A percentile compares a stretch with the other conserved stretches of the same genome.
Evolutionary conservation across 2,113 vertebrate species (phyloP).

Genomic region (Strix aluco): DNA sequence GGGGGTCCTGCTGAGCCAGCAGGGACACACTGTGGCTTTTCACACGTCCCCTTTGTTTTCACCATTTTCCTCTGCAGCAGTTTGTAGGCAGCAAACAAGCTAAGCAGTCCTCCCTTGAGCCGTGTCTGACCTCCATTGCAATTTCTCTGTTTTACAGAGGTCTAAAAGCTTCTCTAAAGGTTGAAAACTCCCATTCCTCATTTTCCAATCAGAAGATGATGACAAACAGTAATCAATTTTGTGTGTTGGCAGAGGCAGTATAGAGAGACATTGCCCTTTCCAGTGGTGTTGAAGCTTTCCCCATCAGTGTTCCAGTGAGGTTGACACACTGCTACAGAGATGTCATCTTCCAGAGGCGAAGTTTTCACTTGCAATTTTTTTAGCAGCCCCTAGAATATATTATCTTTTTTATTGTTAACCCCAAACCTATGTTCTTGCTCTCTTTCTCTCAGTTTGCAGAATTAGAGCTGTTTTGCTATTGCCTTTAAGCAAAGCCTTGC

Average conservation of each 20-base stretch:
- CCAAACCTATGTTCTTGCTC: background rate
- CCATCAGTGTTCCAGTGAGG: too few relatives aligned
- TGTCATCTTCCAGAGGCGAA: background rate
- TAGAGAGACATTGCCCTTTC: background rate
- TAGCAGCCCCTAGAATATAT: background rate
- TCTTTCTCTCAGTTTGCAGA: background rate
- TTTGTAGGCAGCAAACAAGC: background rate
- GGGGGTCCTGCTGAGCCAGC: background rate
- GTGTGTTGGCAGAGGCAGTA: background rate
- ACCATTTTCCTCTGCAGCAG: background rate
- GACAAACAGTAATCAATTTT: background rate
- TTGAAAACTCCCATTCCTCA: background rate
- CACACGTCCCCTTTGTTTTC: background rate
- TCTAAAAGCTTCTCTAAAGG: background rate
- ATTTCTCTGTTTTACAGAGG: background rate
- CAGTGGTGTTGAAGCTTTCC: background rate
- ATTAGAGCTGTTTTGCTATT: background rate
- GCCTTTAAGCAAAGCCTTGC: background rate
- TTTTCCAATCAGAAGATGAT: background rate
- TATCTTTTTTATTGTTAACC: background rate
- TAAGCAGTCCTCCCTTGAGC: background rate
- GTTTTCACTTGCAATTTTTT: background rate
- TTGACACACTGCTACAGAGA: background rate
- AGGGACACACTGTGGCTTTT: background rate
- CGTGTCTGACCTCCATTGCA: fast-evolving